Conservation (phyloP, 1,140 invertebrate genomes). For the Laodelphax striatellus region DNA sequence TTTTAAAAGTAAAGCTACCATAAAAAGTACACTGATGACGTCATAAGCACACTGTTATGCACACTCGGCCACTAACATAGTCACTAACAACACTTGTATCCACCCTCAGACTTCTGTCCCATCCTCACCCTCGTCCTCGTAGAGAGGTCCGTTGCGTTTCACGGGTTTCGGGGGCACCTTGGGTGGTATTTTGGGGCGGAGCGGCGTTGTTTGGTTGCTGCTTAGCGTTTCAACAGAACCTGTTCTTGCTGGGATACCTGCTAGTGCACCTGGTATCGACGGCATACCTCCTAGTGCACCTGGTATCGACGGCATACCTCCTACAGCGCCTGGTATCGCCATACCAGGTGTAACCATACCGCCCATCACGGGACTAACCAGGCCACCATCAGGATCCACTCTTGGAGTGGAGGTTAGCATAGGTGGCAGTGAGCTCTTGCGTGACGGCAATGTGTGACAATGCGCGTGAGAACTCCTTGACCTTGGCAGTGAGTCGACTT, state of each 20-base stretch:
- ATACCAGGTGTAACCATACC: not conserved
- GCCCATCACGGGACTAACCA: not conserved
- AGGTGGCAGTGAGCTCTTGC: constrained; percentile 30
- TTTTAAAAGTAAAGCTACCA: too few relatives aligned
- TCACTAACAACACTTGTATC: not conserved
- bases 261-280: not conserved
- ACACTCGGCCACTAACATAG: too few relatives aligned
- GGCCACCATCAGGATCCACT: constrained; percentile 10
- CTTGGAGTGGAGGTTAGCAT: constrained; percentile 37
- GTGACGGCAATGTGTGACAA: constrained; percentile 28
- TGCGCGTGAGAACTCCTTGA: constrained; percentile 43
- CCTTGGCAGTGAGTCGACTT: constrained; percentile 33
- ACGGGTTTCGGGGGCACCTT: constrained; percentile 70
- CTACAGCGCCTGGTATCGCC: not conserved
- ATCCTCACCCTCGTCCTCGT: constrained; percentile 75
- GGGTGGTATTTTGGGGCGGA: constrained; percentile 56
- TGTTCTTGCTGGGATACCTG: constrained; percentile 3
- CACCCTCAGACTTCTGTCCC: constrained; percentile 63
- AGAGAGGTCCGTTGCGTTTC: constrained; percentile 53
- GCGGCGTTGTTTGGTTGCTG: constrained; percentile 14
- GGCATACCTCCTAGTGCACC: too few relatives aligned
- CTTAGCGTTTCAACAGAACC: constrained; percentile 10
- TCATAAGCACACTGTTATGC: too few relatives aligned
- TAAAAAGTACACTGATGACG: too few relatives aligned
- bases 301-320: too few relatives aligned